Evolutionary conservation across 2,113 vertebrate genomes (phyloP).

Genomic region (Formicarius rufipectus): DNA sequence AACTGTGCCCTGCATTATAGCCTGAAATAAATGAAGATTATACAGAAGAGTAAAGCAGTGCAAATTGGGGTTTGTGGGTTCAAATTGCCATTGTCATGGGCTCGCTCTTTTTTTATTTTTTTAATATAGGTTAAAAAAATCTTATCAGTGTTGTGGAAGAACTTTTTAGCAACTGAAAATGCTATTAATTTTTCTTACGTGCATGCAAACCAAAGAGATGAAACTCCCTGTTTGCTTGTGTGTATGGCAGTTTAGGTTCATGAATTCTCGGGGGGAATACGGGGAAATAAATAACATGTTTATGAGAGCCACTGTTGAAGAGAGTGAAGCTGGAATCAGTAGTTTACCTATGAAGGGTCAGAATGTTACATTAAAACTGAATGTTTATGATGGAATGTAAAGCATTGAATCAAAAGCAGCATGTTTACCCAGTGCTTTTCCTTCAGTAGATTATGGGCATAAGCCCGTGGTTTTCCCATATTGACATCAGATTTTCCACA

Average conservation of each 20-base stretch:
- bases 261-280: background rate
- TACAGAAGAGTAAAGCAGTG: background rate
- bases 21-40: background rate
- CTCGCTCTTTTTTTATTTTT: background rate
- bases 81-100: background rate
- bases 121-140: background rate
- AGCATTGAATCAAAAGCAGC: background rate
- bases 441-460: background rate
- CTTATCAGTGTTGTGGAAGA: background rate
- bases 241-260: background rate
- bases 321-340: background rate
- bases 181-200: background rate
- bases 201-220: background rate
- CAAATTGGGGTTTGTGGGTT: background rate
- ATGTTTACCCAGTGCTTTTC: background rate
- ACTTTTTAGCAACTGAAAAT: background rate
- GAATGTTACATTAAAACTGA: background rate
- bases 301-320: background rate
- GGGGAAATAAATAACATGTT: background rate
- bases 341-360: background rate
- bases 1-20: no score
- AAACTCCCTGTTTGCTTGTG: background rate
- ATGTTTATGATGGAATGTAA: background rate
- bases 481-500: background rate
- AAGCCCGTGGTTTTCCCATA: background rate